Evolutionary conservation across 1,140 invertebrate genomes (phyloP).

Genomic region (Muscidifurax raptorellus): DNA sequence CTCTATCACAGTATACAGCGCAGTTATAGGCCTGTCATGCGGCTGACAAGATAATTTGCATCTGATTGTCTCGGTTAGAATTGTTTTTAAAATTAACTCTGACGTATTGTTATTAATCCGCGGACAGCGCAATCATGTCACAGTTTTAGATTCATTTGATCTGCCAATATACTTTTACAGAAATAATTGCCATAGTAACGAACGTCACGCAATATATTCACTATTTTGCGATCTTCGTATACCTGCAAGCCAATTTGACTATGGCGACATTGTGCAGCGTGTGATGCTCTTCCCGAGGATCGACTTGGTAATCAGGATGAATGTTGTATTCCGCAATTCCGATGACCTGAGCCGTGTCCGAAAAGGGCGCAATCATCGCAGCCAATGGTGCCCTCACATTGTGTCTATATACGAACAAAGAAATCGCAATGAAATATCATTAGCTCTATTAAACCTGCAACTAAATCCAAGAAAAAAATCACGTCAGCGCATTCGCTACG

Average conservation of each 20-base stretch:
- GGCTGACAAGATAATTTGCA: background rate
- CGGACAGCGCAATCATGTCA: background rate
- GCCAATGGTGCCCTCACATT: conserved; percentile 56
- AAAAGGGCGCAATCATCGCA: conserved; percentile 53
- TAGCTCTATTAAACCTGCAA: background rate
- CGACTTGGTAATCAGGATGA: conserved; percentile 49
- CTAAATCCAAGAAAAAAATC: too few species aligned
- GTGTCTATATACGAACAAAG: conserved; percentile 42
- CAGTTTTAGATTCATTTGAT: too few species aligned
- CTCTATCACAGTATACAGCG: too few species aligned
- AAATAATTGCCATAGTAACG: background rate
- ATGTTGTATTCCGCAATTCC: conserved; percentile 54
- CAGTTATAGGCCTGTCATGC: too few species aligned
- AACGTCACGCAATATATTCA: background rate
- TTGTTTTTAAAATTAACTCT: background rate
- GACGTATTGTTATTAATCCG: background rate
- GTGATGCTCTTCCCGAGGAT: conserved; percentile 50
- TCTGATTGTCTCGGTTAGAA: background rate
- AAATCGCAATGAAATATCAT: background rate
- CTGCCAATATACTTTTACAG: too few species aligned
- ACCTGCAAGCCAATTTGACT: conserved; percentile 57
- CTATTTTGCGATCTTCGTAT: background rate
- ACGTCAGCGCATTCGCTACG: too few species aligned
- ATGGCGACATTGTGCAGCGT: conserved; percentile 54
- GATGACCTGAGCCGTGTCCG: conserved; percentile 54